Percentiles rank a stretch among this genome's conserved stretches.
These are phyloP conservation scores for Microtus ochrogaster DNA, from an alignment of 2,113 vertebrate species.

Conservation along the genomic window DNA sequence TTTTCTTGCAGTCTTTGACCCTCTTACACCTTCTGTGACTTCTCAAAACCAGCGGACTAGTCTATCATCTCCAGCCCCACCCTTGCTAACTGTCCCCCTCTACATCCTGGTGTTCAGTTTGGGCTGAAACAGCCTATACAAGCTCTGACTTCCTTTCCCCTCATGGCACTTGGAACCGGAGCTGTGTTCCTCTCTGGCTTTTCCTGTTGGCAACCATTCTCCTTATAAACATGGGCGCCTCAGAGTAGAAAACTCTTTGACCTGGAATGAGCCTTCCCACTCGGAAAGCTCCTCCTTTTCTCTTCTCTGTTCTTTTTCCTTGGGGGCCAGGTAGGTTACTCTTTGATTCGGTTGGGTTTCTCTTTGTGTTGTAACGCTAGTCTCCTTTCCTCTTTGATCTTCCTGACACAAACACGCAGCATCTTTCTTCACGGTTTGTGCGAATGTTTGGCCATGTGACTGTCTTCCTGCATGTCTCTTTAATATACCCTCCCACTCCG, in stretches of 20 bases:
- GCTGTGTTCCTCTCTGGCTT: accelerated
- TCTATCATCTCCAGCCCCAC: background rate
- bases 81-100: background rate
- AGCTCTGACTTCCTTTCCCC: background rate
- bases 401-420: background rate
- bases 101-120: background rate
- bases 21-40: background rate
- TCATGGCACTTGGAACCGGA: background rate
- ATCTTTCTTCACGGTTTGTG: background rate
- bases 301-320: background rate
- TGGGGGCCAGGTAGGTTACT: background rate
- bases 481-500: constrained; percentile 3
- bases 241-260: background rate
- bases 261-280: background rate
- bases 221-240: background rate
- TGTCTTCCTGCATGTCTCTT: constrained; percentile 8
- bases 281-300: background rate
- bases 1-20: background rate
- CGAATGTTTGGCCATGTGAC: background rate
- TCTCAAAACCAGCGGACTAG: background rate
- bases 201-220: background rate
- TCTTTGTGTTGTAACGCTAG: background rate
- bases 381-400: background rate
- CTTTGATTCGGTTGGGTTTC: background rate
- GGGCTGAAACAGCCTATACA: accelerated